Conservation (phyloP, 1,140 invertebrate species). For the Drosophila santomea region DNA sequence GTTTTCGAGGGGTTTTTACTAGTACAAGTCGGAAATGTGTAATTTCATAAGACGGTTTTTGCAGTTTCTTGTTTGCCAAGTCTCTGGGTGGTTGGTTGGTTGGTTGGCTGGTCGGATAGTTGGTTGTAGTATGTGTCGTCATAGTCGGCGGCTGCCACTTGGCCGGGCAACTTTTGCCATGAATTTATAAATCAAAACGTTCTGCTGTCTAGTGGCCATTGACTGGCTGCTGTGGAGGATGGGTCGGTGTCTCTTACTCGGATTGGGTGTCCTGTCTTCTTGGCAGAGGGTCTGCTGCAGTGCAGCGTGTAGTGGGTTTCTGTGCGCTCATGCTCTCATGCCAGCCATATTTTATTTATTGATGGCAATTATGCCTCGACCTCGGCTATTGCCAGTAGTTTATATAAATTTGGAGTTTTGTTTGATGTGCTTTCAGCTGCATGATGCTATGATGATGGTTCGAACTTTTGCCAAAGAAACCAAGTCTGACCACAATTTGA, state of each 20-base stretch:
- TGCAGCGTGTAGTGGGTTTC: not conserved
- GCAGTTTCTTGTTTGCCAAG: constrained; percentile 69
- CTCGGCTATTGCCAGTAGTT: constrained; percentile 75
- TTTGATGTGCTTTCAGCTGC: constrained; percentile 81
- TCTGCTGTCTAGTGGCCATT: constrained; percentile 69
- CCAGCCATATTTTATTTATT: constrained; percentile 82
- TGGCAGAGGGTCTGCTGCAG: constrained; percentile 28
- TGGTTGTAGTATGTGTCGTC: constrained; percentile 26
- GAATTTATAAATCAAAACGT: constrained; percentile 82
- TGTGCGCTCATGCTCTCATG: not conserved
- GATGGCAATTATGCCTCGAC: constrained; percentile 82
- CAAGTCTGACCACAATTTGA: constrained; percentile 75
- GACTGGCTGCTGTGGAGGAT: constrained; percentile 36
- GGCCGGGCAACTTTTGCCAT: constrained; percentile 79
- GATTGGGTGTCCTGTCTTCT: constrained; percentile 47
- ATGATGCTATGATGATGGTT: constrained; percentile 57
- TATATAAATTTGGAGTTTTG: constrained; percentile 79
- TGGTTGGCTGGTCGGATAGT: not conserved
- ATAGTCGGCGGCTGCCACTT: constrained; percentile 64
- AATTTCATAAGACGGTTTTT: constrained; percentile 81
- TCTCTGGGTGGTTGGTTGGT: constrained; percentile 54
- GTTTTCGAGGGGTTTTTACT: constrained; percentile 46
- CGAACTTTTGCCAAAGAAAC: constrained; percentile 77
- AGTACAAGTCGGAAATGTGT: constrained; percentile 82
- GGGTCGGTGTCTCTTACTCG: constrained; percentile 4